Conservation (phyloP, 2,113 vertebrate genomes). For the Rhinolophus sinicus region DNA sequence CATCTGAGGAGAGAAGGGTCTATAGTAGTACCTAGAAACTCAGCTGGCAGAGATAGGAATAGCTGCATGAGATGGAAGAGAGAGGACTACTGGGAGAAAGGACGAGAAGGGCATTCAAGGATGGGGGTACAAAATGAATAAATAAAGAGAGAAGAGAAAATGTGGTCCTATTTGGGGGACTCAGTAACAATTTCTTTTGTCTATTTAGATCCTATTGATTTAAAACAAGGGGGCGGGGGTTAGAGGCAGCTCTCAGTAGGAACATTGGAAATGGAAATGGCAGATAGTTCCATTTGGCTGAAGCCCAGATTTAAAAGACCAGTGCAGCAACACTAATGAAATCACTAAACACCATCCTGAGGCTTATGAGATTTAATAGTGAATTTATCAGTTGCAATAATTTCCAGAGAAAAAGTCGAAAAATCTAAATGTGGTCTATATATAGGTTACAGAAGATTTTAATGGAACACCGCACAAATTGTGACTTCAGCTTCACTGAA, state of each 20-base stretch:
- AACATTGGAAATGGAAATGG: neutral
- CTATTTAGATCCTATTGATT: neutral
- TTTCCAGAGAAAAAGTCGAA: neutral
- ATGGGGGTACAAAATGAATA: neutral
- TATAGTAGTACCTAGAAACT: neutral
- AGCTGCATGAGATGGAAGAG: neutral
- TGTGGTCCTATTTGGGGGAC: fast-evolving
- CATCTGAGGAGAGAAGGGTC: neutral
- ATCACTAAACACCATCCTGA: neutral
- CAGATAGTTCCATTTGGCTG: neutral
- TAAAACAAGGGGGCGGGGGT: neutral
- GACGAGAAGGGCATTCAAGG: neutral
- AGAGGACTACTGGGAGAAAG: neutral
- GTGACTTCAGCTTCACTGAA: neutral
- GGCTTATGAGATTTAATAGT: neutral
- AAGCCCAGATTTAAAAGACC: neutral
- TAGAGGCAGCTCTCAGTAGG: neutral
- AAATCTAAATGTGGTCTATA: neutral
- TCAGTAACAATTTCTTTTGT: neutral
- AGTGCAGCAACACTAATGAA: neutral
- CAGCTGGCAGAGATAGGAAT: neutral
- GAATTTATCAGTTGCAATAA: neutral
- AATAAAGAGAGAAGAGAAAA: neutral
- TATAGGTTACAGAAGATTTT: neutral
- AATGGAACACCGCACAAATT: neutral